Evolutionary conservation across 2,113 vertebrate species (phyloP), one percentile per base, ranked within the genome.

Genomic region (Chloebia gouldiae): DNA sequence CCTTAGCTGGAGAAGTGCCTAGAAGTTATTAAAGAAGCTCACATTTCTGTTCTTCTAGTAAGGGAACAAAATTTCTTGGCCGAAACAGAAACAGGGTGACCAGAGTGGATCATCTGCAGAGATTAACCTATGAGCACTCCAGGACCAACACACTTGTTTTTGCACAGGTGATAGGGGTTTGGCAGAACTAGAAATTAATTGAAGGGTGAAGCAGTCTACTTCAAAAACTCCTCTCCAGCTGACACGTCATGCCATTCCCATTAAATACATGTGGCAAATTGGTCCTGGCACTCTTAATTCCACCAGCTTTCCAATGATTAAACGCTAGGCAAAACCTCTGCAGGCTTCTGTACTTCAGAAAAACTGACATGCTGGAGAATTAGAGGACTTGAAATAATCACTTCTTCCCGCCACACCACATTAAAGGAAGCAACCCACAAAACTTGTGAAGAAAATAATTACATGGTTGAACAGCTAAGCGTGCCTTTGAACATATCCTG

Each of bases 381-480:
- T 81, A 53, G 5, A 80, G 50, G 39, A 82, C 54, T 80, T 82
- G 35, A 85, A 91, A 92, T 42, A 81, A 80, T 66, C 80, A 57
- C 40, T 39, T 79, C 65, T 80, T 82, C 42, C 21, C 30, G 53
- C 15, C 42, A 30, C 3, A 11, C 27, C 71, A 87, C 78, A 79
- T 75, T 87, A 90, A 88, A 94, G 54, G 54, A 94, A 90, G 47
- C 59, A 88, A 86, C 63, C n/a, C 65, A 85, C 87, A 79, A 95
- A 94, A 88, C 49, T 81, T 72, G 59, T 15, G 66, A 93, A 87
- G 78, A 92, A 95, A 86, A 92, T 60, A 87, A 92, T 87, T 85
- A 90, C 66, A 65, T 73, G 66, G 53, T 18, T 76, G 54, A 93
- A 92, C 54, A 88, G 71, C 59, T 92, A 88, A 88, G 50, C 12